phyloP scores from a whole-genome alignment of 2,888 invertebrate genomes.

The Schrankia costaestrigalis region DNA sequence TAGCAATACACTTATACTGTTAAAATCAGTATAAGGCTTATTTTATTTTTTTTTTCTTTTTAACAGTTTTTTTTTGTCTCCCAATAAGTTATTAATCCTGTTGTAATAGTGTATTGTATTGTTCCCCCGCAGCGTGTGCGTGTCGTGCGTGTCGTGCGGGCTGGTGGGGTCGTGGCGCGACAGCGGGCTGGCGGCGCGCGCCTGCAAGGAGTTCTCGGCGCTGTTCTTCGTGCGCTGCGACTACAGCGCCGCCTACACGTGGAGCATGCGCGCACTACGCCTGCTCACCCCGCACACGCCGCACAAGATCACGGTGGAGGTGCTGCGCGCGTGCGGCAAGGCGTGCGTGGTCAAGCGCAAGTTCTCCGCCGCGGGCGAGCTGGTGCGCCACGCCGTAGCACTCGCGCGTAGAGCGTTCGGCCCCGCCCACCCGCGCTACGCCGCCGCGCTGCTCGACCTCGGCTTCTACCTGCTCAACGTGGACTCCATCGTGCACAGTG shows the following conservation, averaged over 20 bases:
- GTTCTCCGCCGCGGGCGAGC: constrained; percentile 89
- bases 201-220: constrained; percentile 91
- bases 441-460: constrained; percentile 92
- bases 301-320: constrained; percentile 86
- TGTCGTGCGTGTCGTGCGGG: constrained; percentile 18
- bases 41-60: too few species aligned
- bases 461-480: constrained; percentile 95
- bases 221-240: constrained; percentile 92
- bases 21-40: too few species aligned
- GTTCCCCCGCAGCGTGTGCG: background rate
- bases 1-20: too few species aligned
- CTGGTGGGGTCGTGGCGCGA: constrained; percentile 29
- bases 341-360: constrained; percentile 94
- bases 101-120: background rate
- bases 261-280: constrained; percentile 88
- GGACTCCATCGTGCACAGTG: constrained; percentile 91
- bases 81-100: too few species aligned
- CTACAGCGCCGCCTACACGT: constrained; percentile 89
- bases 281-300: constrained; percentile 83
- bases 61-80: too few species aligned
- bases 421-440: constrained; percentile 88
- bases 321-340: constrained; percentile 92
- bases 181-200: constrained; percentile 81
- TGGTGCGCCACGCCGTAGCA: constrained; percentile 91
- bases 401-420: constrained; percentile 84